Conservation (phyloP, 1,140 invertebrate genomes). For the Procambarus virginalis region DNA sequence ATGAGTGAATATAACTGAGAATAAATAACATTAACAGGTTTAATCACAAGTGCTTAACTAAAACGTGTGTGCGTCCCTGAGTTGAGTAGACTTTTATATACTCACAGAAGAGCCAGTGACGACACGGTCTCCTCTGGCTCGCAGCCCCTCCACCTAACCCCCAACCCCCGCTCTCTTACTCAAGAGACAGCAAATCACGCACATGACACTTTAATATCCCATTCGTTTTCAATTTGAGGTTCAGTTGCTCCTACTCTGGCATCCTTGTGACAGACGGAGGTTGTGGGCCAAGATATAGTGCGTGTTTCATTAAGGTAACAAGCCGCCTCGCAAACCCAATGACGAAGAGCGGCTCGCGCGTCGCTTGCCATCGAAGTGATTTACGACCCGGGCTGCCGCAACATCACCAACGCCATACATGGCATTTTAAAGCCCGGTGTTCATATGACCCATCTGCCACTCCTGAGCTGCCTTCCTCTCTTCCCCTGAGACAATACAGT, state of each 20-base stretch:
- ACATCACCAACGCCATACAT: not conserved
- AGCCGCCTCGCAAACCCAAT: not conserved
- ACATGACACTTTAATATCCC: not conserved
- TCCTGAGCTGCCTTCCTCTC: too few relatives aligned
- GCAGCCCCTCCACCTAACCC: not conserved
- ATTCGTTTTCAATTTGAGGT: conserved; percentile 26
- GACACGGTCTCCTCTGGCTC: too few relatives aligned
- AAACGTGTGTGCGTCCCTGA: too few relatives aligned
- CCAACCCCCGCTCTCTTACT: not conserved
- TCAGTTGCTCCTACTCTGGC: not conserved
- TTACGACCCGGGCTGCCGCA: conserved; percentile 25
- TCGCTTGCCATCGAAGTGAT: not conserved
- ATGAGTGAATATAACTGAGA: too few relatives aligned
- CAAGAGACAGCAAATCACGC: too few relatives aligned
- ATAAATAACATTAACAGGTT: too few relatives aligned
- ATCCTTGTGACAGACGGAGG: not conserved
- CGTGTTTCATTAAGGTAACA: not conserved
- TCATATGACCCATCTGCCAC: not conserved
- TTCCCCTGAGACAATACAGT: too few relatives aligned
- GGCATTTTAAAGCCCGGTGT: not conserved
- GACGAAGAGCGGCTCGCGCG: not conserved
- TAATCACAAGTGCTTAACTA: too few relatives aligned
- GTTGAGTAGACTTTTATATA: too few relatives aligned
- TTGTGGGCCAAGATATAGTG: not conserved
- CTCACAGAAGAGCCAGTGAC: too few relatives aligned